Conservation (phyloP, 1,140 invertebrate species). For the Drosophila sulfurigaster region DNA sequence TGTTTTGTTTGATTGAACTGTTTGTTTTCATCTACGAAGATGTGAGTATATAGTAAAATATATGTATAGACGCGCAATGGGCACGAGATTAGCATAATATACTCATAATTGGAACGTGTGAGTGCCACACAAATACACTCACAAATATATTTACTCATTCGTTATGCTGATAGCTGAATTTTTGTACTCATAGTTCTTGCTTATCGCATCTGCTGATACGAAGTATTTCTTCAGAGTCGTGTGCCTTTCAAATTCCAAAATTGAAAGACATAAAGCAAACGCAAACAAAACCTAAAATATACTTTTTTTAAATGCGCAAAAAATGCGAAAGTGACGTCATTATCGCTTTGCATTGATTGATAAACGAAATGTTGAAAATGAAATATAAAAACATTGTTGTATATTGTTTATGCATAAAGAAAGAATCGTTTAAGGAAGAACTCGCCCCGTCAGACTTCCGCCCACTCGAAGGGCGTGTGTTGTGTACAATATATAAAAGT, state of each 20-base stretch:
- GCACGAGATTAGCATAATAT: conserved; percentile 36
- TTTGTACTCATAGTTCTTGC: conserved; percentile 9
- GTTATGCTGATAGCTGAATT: conserved; percentile 14
- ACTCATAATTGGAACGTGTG: conserved; percentile 38
- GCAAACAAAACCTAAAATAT: conserved; percentile 2
- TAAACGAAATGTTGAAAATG: conserved; percentile 13
- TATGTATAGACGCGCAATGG: conserved; percentile 18
- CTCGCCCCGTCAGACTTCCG: conserved; percentile 37
- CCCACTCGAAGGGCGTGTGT: conserved; percentile 36
- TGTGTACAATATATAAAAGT: not conserved
- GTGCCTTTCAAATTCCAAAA: conserved; percentile 21
- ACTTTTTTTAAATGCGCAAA: conserved; percentile 48
- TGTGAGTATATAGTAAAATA: conserved; percentile 3
- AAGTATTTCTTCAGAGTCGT: conserved; percentile 7
- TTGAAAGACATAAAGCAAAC: not conserved
- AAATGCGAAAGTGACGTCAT: conserved; percentile 37
- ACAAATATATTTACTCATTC: not conserved
- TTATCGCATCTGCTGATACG: conserved; percentile 26
- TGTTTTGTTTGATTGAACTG: conserved; percentile 39
- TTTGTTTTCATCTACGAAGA: conserved; percentile 7
- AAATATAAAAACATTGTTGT: not conserved
- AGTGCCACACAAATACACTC: conserved; percentile 3
- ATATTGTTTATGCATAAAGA: conserved; percentile 24
- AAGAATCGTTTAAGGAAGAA: conserved; percentile 46
- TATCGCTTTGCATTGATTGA: conserved; percentile 10